Conservation (phyloP, 2,888 invertebrate genomes). For the Serripes groenlandicus region DNA sequence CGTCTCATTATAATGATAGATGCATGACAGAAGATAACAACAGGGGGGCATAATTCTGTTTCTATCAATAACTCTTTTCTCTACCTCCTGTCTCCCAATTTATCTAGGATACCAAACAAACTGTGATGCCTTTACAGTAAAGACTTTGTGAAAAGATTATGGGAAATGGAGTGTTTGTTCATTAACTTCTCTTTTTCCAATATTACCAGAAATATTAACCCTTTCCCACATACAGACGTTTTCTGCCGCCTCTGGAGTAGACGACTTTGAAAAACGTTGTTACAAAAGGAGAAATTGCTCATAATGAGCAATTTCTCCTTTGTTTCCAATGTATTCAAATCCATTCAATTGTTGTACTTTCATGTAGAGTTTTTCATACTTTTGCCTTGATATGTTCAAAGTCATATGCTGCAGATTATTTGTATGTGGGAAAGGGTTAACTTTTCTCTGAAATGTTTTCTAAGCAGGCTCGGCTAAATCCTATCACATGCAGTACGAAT, state of each 20-base stretch:
- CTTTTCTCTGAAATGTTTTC: too few species aligned
- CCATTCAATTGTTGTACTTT: too few species aligned
- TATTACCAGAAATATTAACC: neutral
- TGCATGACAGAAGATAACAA: constrained; percentile 8
- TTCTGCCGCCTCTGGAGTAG: neutral
- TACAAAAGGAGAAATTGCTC: neutral
- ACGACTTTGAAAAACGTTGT: neutral
- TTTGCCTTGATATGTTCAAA: too few species aligned
- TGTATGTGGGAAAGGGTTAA: too few species aligned
- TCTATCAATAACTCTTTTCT: too few species aligned
- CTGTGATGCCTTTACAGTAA: neutral
- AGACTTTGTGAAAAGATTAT: neutral
- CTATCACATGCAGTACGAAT: too few species aligned
- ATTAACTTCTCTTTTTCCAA: neutral
- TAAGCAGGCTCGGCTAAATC: too few species aligned
- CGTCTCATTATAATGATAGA: constrained; percentile 9
- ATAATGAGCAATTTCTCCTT: neutral
- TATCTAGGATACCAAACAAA: too few species aligned
- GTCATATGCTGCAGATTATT: too few species aligned
- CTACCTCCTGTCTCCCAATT: too few species aligned
- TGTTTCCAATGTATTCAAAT: neutral
- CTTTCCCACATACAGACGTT: neutral
- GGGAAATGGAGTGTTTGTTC: neutral
- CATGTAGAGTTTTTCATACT: too few species aligned
- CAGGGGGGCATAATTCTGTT: too few species aligned